Base-by-base conservation (phyloP, 2,113 vertebrate species). In the Toxotes chatareus region DNA sequence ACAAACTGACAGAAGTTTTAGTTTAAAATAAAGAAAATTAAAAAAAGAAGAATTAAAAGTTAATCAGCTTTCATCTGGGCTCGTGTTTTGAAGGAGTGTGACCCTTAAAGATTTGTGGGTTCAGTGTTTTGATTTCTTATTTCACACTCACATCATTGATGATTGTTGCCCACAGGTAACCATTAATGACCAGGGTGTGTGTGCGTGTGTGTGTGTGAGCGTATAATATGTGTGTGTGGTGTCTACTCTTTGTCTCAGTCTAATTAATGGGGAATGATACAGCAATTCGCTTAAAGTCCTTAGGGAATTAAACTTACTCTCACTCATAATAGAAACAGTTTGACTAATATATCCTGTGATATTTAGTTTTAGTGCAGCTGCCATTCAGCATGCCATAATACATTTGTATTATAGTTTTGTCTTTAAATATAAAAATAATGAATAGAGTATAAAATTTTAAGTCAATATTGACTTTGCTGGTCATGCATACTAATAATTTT, bases 231-330 rank as follows among this genome's bases (percentile, higher is more conserved):
- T 83, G 53, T 63, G 76, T 81, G 63, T 83, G 61, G 76, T 74
- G 89, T 92, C 84, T 84, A 84, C 64, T 85, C 81, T 87, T 83
- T 84, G 85, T 94, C 79, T 86, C 79, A 89, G 93, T 95, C 94
- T 95, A 95, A 95, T 95, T 96, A 94, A 95, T 93, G 94, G 95
- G 95, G 95, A 96, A 95, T 95, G 95, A 95, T 95, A 96, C 95
- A 94, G 94, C 90, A 88, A 88, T 80, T 91, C 61, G 32, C 68
- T 85, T 67, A 73, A 87, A 84, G 77, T 87, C 81, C 66, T 73
- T 19, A 49, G 42, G 67, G 14, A 77, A 47, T 76, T 62, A 56
- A 57, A 61, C 4, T 21, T 5, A 76, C 63, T 46, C 63, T 53
- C 61, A 56, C 13, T 38, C 51, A n/a, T 59, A 13, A 63, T 23